A percentile compares a stretch with the other conserved stretches of the same genome.
These are phyloP conservation scores for Bacillus rossius DNA, from an alignment of 1,140 invertebrate species.

Conservation along the genomic window DNA sequence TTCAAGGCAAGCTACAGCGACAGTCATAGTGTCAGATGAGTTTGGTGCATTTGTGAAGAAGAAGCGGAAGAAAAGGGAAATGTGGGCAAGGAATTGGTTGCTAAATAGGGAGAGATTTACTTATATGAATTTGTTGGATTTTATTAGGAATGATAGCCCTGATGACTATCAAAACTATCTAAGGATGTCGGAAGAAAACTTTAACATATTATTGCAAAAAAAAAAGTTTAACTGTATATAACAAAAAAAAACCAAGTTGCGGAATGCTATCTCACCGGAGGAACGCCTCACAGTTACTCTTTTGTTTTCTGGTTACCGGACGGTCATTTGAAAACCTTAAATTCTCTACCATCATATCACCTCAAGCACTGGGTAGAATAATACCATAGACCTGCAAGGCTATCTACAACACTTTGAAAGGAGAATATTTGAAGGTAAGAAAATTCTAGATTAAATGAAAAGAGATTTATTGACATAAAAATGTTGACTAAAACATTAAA, in stretches of 20 bases:
- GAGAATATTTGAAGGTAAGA: slow-evolving; percentile 6
- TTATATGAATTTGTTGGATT: background rate
- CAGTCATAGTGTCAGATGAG: no score
- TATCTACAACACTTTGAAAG: slow-evolving; percentile 24
- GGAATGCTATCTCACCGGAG: slow-evolving; percentile 31
- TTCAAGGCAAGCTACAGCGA: no score
- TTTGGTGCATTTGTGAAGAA: no score
- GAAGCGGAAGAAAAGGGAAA: no score
- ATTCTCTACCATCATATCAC: slow-evolving; percentile 35
- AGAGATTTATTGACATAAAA: no score
- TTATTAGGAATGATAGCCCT: background rate
- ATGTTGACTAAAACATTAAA: no score
- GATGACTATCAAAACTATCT: background rate
- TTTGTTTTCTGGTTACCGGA: slow-evolving; percentile 34
- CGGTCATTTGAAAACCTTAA: slow-evolving; percentile 33
- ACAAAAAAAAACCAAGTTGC: slow-evolving; percentile 20
- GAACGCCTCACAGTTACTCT: slow-evolving; percentile 35
- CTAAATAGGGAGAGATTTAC: background rate
- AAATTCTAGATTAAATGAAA: no score
- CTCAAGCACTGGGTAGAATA: slow-evolving; percentile 32
- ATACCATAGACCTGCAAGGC: slow-evolving; percentile 36
- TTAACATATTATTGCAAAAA: background rate
- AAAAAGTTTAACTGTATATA: no score
- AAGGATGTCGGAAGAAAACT: slow-evolving; percentile 1
- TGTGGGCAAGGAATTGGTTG: no score